These are phyloP conservation scores for Drosophila watanabei DNA, from an alignment of 1,140 invertebrate genomes.

Conservation along the genomic window DNA sequence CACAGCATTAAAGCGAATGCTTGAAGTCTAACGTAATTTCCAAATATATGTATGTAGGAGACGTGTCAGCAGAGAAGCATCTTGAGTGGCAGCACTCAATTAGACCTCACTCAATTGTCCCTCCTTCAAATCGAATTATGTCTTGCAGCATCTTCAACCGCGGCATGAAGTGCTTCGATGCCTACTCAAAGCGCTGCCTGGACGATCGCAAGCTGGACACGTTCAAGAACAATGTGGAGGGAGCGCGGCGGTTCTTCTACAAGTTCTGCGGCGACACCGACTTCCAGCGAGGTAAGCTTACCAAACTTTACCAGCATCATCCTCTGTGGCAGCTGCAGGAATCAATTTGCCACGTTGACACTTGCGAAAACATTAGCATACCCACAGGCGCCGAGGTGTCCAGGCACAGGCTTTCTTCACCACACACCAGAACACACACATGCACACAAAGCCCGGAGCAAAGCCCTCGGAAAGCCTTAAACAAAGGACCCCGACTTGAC, in stretches of 20 bases:
- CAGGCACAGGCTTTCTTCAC: background rate
- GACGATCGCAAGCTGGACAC: slow-evolving; percentile 64
- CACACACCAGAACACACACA: slow-evolving; percentile 7
- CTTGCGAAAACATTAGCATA: slow-evolving; percentile 21
- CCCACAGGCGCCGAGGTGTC: slow-evolving; percentile 16
- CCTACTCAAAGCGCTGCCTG: slow-evolving; percentile 72
- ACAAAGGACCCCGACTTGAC: slow-evolving; percentile 23
- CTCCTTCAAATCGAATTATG: slow-evolving; percentile 34
- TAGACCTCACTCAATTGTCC: slow-evolving; percentile 26
- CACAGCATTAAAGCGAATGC: background rate
- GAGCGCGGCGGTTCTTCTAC: slow-evolving; percentile 73
- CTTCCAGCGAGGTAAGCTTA: slow-evolving; percentile 74
- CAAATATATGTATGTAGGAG: background rate
- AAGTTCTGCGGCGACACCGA: slow-evolving; percentile 77
- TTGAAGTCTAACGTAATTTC: slow-evolving; percentile 3
- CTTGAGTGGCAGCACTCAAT: slow-evolving; percentile 30
- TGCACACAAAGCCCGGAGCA: slow-evolving; percentile 1
- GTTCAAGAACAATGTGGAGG: slow-evolving; percentile 77
- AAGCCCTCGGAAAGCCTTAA: slow-evolving; percentile 1
- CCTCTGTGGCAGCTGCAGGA: background rate
- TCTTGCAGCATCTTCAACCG: slow-evolving; percentile 77
- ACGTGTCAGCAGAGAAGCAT: slow-evolving; percentile 1
- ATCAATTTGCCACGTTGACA: slow-evolving; percentile 14
- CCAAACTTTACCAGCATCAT: background rate
- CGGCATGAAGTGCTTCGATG: slow-evolving; percentile 82